Percentiles rank a stretch among this genome's conserved stretches.
Conservation (phyloP, 2,113 vertebrate species). For the Takifugu bimaculatus region DNA sequence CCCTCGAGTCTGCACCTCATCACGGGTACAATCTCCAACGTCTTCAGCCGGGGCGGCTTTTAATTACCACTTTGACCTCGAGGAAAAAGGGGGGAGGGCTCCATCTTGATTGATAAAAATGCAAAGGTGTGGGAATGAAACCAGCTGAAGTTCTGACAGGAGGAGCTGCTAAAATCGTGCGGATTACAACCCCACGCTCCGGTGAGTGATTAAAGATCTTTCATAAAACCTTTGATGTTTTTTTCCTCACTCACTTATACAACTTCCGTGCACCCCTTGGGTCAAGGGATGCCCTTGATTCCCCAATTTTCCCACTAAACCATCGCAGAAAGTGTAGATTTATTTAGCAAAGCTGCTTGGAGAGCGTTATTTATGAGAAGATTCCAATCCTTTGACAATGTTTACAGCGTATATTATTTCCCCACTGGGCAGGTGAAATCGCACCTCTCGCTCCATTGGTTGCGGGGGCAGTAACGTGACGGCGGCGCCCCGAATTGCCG, state of each 20-base stretch:
- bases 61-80: conserved; percentile 57
- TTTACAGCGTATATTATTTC: background rate
- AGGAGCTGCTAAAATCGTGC: conserved; percentile 29
- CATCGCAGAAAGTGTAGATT: conserved; percentile 16
- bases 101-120: conserved; percentile 39
- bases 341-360: conserved; percentile 6
- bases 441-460: background rate
- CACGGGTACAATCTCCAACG: conserved; percentile 33
- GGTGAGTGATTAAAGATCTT: conserved; percentile 11
- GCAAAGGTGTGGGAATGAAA: conserved; percentile 33
- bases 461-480: conserved; percentile 19
- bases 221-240: conserved; percentile 17
- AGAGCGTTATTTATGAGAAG: conserved; percentile 9
- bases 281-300: conserved; percentile 24
- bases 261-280: conserved; percentile 20
- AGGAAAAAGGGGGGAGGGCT: conserved; percentile 30
- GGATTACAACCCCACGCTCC: conserved; percentile 45
- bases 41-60: conserved; percentile 27
- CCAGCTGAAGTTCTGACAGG: conserved; percentile 29
- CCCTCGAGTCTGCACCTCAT: conserved; percentile 26
- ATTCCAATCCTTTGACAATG: conserved; percentile 11
- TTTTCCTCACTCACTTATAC: conserved; percentile 27
- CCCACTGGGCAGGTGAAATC: background rate
- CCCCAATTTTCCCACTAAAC: conserved; percentile 24
- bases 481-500: conserved; percentile 1